Conservation (phyloP, 1,140 invertebrate genomes). For the Lutraria rhynchaena region DNA sequence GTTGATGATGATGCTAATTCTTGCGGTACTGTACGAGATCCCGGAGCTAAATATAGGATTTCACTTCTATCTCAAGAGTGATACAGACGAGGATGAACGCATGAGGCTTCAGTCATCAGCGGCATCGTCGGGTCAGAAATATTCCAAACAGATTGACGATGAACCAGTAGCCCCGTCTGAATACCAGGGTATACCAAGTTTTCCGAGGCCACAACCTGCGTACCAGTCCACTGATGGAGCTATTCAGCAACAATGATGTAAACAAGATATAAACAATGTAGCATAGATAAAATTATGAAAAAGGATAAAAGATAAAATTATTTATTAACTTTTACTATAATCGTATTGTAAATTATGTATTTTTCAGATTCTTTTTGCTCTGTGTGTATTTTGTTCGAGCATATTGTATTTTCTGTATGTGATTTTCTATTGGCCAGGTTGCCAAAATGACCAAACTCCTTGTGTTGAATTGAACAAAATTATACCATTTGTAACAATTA, state of each 20-base stretch:
- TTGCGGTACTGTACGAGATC: constrained; percentile 93
- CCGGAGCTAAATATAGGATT: constrained; percentile 92
- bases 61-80: constrained; percentile 88
- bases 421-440: no score
- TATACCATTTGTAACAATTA: no score
- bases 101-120: constrained; percentile 67
- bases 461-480: no score
- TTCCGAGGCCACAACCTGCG: constrained; percentile 16
- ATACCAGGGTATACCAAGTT: constrained; percentile 37
- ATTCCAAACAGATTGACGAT: constrained; percentile 76
- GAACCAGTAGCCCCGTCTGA: constrained; percentile 38
- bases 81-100: constrained; percentile 83
- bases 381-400: no score
- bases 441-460: no score
- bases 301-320: no score
- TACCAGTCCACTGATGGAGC: constrained; percentile 26
- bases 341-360: no score
- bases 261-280: no score
- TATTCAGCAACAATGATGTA: constrained; percentile 25
- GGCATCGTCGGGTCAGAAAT: constrained; percentile 66
- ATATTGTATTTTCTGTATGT: no score
- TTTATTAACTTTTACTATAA: no score
- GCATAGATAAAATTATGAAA: no score
- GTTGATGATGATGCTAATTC: constrained; percentile 91
- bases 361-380: no score